Evolutionary conservation across 2,113 vertebrate species (phyloP), one percentile per base, ranked within the genome.

Genomic region (Ochotona curzoniae): DNA sequence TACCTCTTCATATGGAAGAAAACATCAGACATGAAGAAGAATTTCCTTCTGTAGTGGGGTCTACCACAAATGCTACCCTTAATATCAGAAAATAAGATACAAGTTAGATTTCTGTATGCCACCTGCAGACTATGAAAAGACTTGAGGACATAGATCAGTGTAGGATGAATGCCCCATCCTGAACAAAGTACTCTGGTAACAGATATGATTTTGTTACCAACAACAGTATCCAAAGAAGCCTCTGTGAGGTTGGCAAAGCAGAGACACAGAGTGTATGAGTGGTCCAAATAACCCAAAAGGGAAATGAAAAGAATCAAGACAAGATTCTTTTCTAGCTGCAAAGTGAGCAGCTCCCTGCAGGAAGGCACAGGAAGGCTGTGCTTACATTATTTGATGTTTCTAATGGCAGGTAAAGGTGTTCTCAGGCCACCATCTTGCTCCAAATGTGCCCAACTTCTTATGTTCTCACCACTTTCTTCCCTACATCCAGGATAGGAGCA

Each of bases 361-460:
- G 30, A 17, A 38, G 26, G 88, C 63, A 44, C 38, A 78, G 44
- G 76, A 83, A 94, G 71, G 30, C 28, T 7, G 44, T 28, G 8
- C 28, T 82, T 67, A 20, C 3, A 20, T 82, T 57, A 84, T 38
- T 69, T 38, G 30, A 23, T 49, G 49, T 73, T 35, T 63, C 61
- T 60, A 83, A 21, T 63, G 64, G 57, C 14, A 60, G 67, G 70
- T 66, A 35, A 80, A 49, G 32, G 13, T 35, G 9, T 13, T 90
- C 70, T 61, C 54, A 26, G 26, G 32, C 30, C 73, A 87, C 63
- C 1, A 21, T 47, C 38, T 81, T 60, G 67, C 74, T 74, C 51
- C 17, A 61, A 84, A 88, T n/a, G 21, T n/a, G 30, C 47, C 60
- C 82, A n/a, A 74, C 51, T 95, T 88, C 67, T 57, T 81, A 28